Percentiles rank a stretch among this genome's conserved stretches.
Evolutionary conservation across 2,113 vertebrate species (phyloP).

Genomic region (Alaudala cheleensis): DNA sequence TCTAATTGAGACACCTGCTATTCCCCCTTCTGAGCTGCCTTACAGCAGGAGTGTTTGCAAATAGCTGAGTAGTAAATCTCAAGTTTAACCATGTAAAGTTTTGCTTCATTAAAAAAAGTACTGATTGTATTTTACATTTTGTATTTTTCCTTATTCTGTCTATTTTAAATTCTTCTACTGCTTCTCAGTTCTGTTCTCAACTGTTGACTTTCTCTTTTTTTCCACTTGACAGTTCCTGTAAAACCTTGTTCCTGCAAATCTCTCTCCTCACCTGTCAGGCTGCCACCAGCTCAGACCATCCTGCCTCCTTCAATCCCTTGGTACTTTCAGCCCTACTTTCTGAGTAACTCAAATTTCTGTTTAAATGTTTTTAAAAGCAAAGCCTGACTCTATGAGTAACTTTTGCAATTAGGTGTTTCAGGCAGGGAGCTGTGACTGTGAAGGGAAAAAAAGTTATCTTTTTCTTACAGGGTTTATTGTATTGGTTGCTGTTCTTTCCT

Average conservation of each 20-base stretch:
- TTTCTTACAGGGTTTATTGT: not conserved
- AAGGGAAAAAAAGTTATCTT: not conserved
- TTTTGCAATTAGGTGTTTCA: conserved; percentile 17
- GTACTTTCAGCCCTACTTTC: not conserved
- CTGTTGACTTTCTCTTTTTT: conserved; percentile 14
- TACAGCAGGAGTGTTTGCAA: not conserved
- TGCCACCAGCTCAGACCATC: not conserved
- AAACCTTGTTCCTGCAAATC: conserved; percentile 20
- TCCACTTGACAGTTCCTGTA: conserved; percentile 33
- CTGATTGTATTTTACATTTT: not conserved
- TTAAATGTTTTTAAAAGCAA: not conserved
- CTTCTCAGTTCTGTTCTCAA: not conserved
- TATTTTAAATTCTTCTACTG: not conserved
- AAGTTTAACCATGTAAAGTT: not conserved
- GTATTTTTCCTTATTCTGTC: not conserved
- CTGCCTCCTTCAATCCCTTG: not conserved
- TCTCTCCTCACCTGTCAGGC: conserved; percentile 1
- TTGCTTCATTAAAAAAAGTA: not conserved
- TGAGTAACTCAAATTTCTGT: not conserved
- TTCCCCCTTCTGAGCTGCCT: not conserved
- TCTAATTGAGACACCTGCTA: not conserved
- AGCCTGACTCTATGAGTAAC: not conserved
- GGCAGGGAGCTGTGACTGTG: not conserved
- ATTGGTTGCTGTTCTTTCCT: not conserved
- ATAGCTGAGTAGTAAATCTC: not conserved